A percentile compares a stretch with the other conserved stretches of the same genome.
These are phyloP conservation scores for Rattus rattus DNA, from an alignment of 2,113 vertebrate genomes.

Conservation along the genomic window DNA sequence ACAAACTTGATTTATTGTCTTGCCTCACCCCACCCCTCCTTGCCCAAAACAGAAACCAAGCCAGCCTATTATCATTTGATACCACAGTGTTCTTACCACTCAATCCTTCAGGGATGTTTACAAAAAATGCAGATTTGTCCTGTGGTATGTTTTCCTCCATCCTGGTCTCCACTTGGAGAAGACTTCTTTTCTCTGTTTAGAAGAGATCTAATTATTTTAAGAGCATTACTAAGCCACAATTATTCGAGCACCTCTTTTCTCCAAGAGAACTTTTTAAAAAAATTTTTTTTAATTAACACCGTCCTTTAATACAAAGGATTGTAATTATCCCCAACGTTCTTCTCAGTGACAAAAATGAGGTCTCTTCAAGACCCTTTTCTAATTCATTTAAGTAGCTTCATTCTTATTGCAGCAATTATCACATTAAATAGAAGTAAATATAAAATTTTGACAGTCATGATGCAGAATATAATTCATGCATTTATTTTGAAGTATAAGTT, in stretches of 20 bases:
- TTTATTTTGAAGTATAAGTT: neutral
- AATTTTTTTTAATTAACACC: conserved; percentile 1
- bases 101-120: neutral
- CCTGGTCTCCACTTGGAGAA: neutral
- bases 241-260: neutral
- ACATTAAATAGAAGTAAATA: neutral
- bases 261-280: neutral
- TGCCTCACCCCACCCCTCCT: too few relatives aligned
- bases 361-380: neutral
- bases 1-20: neutral
- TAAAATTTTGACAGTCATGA: neutral
- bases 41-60: neutral
- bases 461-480: neutral
- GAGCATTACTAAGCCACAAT: neutral
- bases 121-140: neutral
- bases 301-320: neutral
- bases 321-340: conserved; percentile 35
- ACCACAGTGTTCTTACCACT: rapidly evolving
- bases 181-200: neutral
- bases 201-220: neutral
- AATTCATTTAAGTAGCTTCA: neutral
- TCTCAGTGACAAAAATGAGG: neutral
- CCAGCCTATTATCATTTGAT: neutral
- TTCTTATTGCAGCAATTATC: neutral
- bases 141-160: neutral